Evolutionary conservation across 2,113 vertebrate genomes (phyloP), one percentile per base, ranked within the genome.

Genomic region (Aegithalos caudatus): DNA sequence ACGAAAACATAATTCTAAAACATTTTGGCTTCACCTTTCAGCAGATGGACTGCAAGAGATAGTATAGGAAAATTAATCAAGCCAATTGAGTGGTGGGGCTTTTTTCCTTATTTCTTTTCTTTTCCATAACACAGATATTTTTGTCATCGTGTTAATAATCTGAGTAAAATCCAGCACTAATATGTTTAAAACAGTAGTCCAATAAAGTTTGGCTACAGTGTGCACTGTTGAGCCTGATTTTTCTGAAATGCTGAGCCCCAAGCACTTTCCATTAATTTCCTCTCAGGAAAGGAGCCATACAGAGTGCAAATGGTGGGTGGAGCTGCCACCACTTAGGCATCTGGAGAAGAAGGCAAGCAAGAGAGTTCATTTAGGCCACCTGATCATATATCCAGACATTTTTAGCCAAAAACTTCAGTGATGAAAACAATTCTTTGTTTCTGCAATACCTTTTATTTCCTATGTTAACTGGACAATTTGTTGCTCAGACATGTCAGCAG

Each of bases 1-100:
- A 61, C 92, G 97, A 97, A 97, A 97, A 96, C 93, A 96, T 97
- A 97, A 97, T 91, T 96, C 95, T 95, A 91, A 96, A 97, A 73
- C 18, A 92, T 95, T 97, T 97, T 97, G 97, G 97, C 97, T 96
- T 94, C 95, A 91, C 78, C 78, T 95, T 96, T 95, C 91, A 95
- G 94, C 97, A 97, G 97, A 96, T 97, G 97, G 96, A 93, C 95
- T 84, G 92, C 76, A 95, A 92, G 78, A 95, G 94, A 92, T 81
- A 86, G 80, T 95, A 92, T 23, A 92, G 90, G 69, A 74, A 93
- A 95, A 96, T 71, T 42, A 89, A 95, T 88, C 92, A 85, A 96
- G 88, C 65, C 93, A 96, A 77, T 25, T 67, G 83, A 94, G 38
- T 80, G 47, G 84, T 88, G 42, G 29, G 6, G 25, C 14, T 71